Evolutionary conservation across 1,140 invertebrate species (phyloP).

Genomic region (Dinoponera quadriceps): DNA sequence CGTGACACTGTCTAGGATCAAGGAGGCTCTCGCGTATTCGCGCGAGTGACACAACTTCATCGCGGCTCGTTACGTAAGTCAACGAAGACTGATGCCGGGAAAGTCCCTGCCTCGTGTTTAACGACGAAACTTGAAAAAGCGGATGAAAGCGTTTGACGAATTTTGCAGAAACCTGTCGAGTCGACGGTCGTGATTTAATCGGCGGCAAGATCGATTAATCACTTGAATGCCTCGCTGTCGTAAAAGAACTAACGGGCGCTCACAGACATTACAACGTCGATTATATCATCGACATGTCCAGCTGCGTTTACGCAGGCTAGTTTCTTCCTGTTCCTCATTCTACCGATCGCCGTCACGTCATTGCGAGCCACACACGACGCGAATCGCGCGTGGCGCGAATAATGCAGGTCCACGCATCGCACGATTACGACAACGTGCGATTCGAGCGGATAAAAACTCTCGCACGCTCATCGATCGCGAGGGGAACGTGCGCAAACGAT

Average conservation of each 20-base stretch:
- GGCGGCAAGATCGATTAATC: no score
- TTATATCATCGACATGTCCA: conserved; percentile 35
- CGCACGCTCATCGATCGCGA: not conserved
- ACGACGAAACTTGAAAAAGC: no score
- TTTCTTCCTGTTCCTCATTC: conserved; percentile 48
- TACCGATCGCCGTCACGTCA: conserved; percentile 2
- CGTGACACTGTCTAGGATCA: conserved; percentile 36
- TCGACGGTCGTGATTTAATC: no score
- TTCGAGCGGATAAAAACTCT: not conserved
- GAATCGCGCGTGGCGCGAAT: conserved; percentile 25
- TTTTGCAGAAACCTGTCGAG: no score
- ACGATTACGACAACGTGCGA: conserved; percentile 1
- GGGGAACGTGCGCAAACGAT: not conserved
- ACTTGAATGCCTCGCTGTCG: no score
- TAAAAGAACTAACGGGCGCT: not conserved
- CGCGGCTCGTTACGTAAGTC: conserved; percentile 12
- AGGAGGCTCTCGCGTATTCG: conserved; percentile 3
- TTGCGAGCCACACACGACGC: conserved; percentile 17
- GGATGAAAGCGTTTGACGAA: no score
- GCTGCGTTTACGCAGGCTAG: not conserved
- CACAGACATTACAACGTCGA: not conserved
- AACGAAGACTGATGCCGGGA: conserved; percentile 11
- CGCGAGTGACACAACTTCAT: conserved; percentile 18
- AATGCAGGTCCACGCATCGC: not conserved
- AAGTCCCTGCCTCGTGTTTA: no score